These are phyloP conservation scores for Caenorhabditis latens DNA, from an alignment of 1,140 invertebrate species.

Conservation along the genomic window DNA sequence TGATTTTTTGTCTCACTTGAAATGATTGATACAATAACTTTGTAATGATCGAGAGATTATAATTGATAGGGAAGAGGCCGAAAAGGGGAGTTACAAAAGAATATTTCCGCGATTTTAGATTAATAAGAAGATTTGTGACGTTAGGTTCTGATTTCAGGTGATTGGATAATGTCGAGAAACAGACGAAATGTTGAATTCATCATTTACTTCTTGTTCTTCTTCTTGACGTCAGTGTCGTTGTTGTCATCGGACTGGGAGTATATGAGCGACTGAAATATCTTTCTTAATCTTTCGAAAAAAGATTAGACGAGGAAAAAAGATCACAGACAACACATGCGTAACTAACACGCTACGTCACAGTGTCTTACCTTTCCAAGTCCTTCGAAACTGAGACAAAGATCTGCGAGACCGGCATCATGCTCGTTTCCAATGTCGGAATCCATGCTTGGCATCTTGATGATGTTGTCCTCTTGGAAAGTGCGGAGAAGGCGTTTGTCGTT, in stretches of 20 bases:
- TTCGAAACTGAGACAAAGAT: slow-evolving; percentile 28
- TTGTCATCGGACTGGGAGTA: slow-evolving; percentile 28
- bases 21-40: too few relatives aligned
- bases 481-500: slow-evolving; percentile 53
- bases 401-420: not conserved
- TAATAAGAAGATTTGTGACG: too few relatives aligned
- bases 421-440: slow-evolving; percentile 21
- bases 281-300: slow-evolving; percentile 8
- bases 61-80: too few relatives aligned
- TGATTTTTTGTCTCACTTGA: too few relatives aligned
- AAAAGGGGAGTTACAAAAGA: too few relatives aligned
- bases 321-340: too few relatives aligned
- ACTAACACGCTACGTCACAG: slow-evolving; percentile 1
- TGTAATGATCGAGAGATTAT: too few relatives aligned
- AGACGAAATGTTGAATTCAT: not conserved
- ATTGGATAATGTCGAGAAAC: not conserved
- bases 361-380: slow-evolving; percentile 27
- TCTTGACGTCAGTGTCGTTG: slow-evolving; percentile 6
- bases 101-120: too few relatives aligned
- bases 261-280: slow-evolving; percentile 25
- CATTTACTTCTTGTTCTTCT: slow-evolving; percentile 24
- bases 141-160: not conserved
- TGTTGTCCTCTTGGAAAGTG: slow-evolving; percentile 59
- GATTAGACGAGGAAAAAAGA: not conserved
- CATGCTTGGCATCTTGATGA: slow-evolving; percentile 61